Evolutionary conservation across 2,888 invertebrate species (phyloP).

Genomic region (Machimus atricapillus): DNA sequence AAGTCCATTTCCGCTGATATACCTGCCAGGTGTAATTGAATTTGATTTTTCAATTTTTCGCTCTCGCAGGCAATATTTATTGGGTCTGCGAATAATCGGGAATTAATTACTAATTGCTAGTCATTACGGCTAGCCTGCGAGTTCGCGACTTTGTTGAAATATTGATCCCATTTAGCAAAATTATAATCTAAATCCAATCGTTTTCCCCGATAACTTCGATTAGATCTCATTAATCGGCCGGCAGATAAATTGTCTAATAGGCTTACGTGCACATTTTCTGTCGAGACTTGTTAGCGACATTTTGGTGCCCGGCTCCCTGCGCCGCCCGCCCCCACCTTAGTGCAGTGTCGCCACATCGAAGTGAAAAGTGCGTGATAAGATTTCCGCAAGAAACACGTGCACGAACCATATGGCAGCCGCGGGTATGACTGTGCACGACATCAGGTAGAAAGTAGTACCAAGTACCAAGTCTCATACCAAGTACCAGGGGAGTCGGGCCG

Average conservation of each 20-base stretch:
- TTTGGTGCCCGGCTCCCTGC: conserved; percentile 11
- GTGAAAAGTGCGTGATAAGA: conserved; percentile 48
- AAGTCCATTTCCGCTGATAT: not conserved
- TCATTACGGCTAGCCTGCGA: not conserved
- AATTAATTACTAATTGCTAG: conserved; percentile 6
- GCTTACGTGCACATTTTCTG: conserved; percentile 40
- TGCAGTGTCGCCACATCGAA: conserved; percentile 6
- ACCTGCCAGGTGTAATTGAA: not conserved
- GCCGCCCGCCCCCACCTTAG: not conserved
- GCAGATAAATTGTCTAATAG: conserved; percentile 42
- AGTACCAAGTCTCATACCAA: not conserved
- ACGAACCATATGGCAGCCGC: conserved; percentile 43
- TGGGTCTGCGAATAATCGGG: not conserved
- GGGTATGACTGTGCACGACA: conserved; percentile 26
- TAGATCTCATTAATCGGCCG: conserved; percentile 46
- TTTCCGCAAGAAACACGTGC: conserved; percentile 45
- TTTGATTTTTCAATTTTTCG: not conserved
- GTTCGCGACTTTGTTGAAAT: not conserved
- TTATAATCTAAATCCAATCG: conserved; percentile 20
- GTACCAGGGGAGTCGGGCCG: not conserved
- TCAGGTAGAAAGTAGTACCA: conserved; percentile 40
- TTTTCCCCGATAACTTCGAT: conserved; percentile 43
- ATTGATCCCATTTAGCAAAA: conserved; percentile 21
- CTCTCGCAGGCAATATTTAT: not conserved
- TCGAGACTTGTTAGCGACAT: conserved; percentile 43